These are phyloP conservation scores for Rallus crepitans DNA, from an alignment of 2,797 vertebrate genomes.

Conservation along the genomic window DNA sequence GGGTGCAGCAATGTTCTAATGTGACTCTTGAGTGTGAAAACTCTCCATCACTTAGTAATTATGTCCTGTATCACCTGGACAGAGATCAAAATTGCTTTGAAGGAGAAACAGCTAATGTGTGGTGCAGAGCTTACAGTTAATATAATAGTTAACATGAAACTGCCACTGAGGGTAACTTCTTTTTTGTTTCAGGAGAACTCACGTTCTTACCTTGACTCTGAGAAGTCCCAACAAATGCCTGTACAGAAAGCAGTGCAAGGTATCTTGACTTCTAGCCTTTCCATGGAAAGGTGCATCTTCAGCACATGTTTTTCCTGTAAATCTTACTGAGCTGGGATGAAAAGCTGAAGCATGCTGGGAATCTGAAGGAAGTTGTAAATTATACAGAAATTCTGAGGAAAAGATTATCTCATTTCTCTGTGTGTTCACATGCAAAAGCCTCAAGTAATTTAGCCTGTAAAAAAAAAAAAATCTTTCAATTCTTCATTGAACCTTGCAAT, in stretches of 20 bases:
- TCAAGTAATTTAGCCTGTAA: neutral
- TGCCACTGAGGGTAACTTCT: neutral
- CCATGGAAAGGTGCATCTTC: neutral
- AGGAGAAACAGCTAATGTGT: neutral
- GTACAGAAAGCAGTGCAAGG: constrained; percentile 88
- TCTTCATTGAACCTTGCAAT: neutral
- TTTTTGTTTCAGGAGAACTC: constrained; percentile 78
- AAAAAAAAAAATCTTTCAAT: neutral
- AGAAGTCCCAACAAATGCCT: constrained; percentile 72
- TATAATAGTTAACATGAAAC: neutral
- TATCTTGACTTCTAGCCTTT: constrained; percentile 67
- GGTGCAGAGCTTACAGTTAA: neutral
- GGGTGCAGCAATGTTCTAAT: neutral
- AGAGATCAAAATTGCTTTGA: neutral
- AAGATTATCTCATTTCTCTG: neutral
- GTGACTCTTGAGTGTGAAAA: neutral
- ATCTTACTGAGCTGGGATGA: neutral
- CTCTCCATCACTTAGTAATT: neutral
- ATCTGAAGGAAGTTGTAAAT: neutral
- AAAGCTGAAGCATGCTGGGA: neutral
- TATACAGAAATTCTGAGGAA: neutral
- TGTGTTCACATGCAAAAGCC: neutral
- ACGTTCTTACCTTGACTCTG: constrained; percentile 45
- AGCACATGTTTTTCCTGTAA: neutral
- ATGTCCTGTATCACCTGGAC: neutral